Conservation (phyloP, 2,888 invertebrate genomes). For the Lamproptera curius region DNA sequence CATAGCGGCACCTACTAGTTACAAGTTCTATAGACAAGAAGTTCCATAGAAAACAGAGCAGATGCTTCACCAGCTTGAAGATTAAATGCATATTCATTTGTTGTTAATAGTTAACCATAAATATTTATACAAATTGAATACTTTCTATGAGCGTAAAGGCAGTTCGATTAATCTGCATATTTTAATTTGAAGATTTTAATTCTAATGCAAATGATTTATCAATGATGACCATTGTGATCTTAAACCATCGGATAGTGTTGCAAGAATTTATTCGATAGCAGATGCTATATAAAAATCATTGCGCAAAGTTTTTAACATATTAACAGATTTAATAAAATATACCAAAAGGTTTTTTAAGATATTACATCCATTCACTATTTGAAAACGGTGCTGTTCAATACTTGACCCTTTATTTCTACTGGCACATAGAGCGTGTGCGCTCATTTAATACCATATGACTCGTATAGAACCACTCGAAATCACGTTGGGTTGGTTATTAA, state of each 20-base stretch:
- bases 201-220: no score
- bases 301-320: no score
- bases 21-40: slow-evolving; percentile 25
- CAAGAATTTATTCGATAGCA: no score
- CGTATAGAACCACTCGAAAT: slow-evolving; percentile 19
- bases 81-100: slow-evolving; percentile 35
- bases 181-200: background rate
- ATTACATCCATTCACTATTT: no score
- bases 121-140: slow-evolving; percentile 5
- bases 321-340: no score
- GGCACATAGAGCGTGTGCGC: slow-evolving; percentile 27
- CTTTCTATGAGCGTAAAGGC: background rate
- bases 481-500: slow-evolving; percentile 19
- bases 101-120: slow-evolving; percentile 11
- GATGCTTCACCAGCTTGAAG: slow-evolving; percentile 24
- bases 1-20: slow-evolving; percentile 36
- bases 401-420: slow-evolving; percentile 38
- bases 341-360: no score
- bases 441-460: slow-evolving; percentile 38
- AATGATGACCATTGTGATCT: no score
- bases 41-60: slow-evolving; percentile 13
- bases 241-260: no score
- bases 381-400: slow-evolving; percentile 23
- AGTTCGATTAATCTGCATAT: background rate
- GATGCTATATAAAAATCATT: no score